Evolutionary conservation across 2,888 invertebrate species (phyloP), one percentile per base, ranked within the genome.

Genomic region (Temnothorax rugatulus): DNA sequence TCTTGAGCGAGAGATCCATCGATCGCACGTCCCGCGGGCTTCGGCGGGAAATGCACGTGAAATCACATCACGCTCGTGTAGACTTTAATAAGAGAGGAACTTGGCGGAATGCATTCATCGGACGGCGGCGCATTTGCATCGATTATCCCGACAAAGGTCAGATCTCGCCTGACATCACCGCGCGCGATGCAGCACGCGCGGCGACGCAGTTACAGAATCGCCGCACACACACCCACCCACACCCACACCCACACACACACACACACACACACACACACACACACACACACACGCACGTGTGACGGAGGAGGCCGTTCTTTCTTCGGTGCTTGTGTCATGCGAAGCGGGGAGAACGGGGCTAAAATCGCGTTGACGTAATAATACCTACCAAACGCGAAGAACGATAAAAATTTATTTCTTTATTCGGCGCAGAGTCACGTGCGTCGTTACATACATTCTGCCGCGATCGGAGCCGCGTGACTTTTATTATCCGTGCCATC

Each of bases 141-240:
- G 66, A 82, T 82, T 82, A 82, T 82, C 54, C 74, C 50, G 21
- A 57, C 50, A 84, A 84, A 84, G 84, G 84, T 84, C 74, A 81
- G 59, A 81, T 71, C 79, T 18, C 59, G 52, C 1, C 15, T 74
- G 66, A 66, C 41, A 83, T 68, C 64, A 59, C 2, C 52, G 52
- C 68, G 38, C 41, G 52, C 68, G 38, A 50, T 41, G 41, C 50
- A 41, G 29, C 29, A 29, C 29, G 29, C 61, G 38, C 44, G 21
- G 50, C 59, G 38, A 61, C 59, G 25, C 41, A 47, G 15, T 57
- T 44, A 21, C 41, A 18, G 21, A 18, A 73, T 29, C 21, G 41
- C 4, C 18, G 29, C 9, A 1, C 57, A 4, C 50, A 15, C 47
- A 18, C 44, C 3, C 34, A n/a, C 47, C 4, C 38, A 38, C 38